Conservation (phyloP, 2,797 vertebrate genomes). For the Oreochromis mossambicus region DNA sequence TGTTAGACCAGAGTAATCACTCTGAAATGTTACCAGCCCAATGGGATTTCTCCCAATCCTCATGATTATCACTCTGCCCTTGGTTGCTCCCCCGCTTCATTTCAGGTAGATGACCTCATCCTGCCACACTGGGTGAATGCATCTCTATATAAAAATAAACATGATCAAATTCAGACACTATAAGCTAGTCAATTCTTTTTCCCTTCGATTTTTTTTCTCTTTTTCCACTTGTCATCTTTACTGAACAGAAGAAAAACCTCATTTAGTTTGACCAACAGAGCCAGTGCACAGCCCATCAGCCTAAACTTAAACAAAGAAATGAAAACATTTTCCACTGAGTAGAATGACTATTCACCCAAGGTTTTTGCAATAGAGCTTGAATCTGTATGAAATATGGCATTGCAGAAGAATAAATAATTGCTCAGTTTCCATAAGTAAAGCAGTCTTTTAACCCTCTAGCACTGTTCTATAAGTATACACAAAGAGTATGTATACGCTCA, state of each 20-base stretch:
- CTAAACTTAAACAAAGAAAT: neutral
- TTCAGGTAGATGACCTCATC: neutral
- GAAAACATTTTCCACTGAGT: neutral
- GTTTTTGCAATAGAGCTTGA: neutral
- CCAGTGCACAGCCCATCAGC: neutral
- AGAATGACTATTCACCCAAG: neutral
- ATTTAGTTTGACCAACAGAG: neutral
- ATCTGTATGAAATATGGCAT: neutral
- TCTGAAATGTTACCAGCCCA: neutral
- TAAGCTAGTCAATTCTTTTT: neutral
- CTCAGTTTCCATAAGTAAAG: neutral
- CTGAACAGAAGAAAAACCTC: neutral
- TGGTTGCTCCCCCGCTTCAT: neutral
- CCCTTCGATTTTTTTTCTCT: neutral
- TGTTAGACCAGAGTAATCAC: conserved; percentile 1
- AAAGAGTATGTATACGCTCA: neutral
- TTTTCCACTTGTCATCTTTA: neutral
- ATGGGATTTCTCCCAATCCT: neutral
- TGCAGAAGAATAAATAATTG: neutral
- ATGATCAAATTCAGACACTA: neutral
- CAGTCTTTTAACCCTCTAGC: neutral
- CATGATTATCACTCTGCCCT: neutral
- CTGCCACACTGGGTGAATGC: neutral
- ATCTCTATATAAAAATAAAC: neutral
- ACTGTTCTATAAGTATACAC: neutral